Base-by-base conservation (phyloP, 2,113 vertebrate genomes). In the Pteruthius melanotis region DNA sequence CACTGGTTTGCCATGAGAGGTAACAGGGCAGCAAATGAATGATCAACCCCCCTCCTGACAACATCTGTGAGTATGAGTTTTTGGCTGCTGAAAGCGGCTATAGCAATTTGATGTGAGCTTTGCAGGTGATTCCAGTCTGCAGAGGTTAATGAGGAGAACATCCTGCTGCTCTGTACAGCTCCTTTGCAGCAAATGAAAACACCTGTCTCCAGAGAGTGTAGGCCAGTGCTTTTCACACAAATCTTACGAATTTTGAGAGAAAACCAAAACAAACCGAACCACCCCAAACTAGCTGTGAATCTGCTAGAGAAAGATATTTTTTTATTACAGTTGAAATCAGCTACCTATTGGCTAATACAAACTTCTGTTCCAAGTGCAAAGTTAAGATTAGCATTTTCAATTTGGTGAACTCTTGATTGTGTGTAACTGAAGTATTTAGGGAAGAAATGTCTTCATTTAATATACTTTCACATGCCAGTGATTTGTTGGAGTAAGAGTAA, bases 401-500 rank as follows among this genome's bases (percentile, higher is more conserved):
- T 87, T 79, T 56, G 71, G 30, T 91, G 63, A 76, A 35, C n/a
- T 76, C 70, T 40, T 86, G 49, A 84, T 50, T 92, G 56, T 71
- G 42, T 72, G 63, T 83, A 76, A 37, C 35, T 91, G 27, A 75
- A 82, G 69, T n/a, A 72, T 80, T 89, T 69, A 40, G 31, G 45
- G 31, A 16, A 57, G 21, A 86, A 85, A 57, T 11, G 16, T 83
- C 89, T 95, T 91, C 6, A 30, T 72, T 83, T 57, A 79, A 40
- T 57, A 37, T 19, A 21, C 15, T 89, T 93, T 81, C 71, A 80
- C 27, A 6, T 93, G 75, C 14, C 71, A 81, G 0, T 83, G 87
- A 49, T 89, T 95, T 93, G 57, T 79, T 78, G 90, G 57, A 93
- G 39, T 70, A 82, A 84, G 74, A 79, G 49, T 83, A 91, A 80